A percentile compares a stretch with the other conserved stretches of the same genome.
Evolutionary conservation across 2,797 vertebrate species (phyloP).

Genomic region (Sebastes iracundus): DNA sequence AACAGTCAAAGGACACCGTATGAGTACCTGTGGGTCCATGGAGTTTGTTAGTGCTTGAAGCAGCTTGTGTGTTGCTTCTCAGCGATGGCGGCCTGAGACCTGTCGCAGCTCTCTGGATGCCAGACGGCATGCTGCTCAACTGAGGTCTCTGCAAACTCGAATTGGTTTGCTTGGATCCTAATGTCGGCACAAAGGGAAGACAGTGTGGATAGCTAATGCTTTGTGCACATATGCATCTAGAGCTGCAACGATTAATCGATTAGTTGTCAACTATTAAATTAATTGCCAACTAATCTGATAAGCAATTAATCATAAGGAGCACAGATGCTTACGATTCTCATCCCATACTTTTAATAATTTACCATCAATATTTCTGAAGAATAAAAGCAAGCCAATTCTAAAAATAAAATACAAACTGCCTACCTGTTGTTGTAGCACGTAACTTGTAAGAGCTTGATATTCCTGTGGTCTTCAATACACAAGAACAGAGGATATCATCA

Average conservation of each 20-base stretch:
- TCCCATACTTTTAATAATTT: neutral
- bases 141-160: conserved; percentile 40
- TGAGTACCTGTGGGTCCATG: conserved; percentile 45
- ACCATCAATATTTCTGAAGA: neutral
- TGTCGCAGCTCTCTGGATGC: conserved; percentile 30
- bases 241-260: too few relatives aligned
- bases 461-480: conserved; percentile 44
- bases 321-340: neutral
- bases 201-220: neutral
- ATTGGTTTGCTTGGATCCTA: conserved; percentile 53
- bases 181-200: neutral
- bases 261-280: too few relatives aligned
- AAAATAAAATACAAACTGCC: neutral
- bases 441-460: conserved; percentile 39
- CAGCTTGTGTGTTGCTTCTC: neutral
- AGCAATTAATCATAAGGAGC: too few relatives aligned
- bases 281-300: too few relatives aligned
- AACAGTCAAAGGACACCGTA: neutral
- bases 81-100: conserved; percentile 20
- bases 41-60: conserved; percentile 29
- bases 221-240: neutral
- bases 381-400: neutral
- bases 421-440: conserved; percentile 53
- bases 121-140: conserved; percentile 8
- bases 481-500: conserved; percentile 1